Evolutionary conservation across 2,888 invertebrate genomes (phyloP).

Genomic region (Cremastinae sp.): DNA sequence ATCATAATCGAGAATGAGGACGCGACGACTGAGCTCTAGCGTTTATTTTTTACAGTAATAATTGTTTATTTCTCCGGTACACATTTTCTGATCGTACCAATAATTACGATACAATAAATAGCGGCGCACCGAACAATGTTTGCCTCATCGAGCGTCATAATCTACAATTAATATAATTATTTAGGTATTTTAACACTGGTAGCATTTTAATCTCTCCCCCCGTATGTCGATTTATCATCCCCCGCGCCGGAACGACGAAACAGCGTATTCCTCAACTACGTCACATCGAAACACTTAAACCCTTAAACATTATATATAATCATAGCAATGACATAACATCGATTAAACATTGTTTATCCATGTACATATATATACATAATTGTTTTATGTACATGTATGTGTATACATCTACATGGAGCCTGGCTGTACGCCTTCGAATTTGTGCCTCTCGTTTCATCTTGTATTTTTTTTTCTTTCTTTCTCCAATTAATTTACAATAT

Average conservation of each 20-base stretch:
- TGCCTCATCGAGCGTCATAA: constrained; percentile 44
- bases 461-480: too few species aligned
- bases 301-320: constrained; percentile 53
- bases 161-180: constrained; percentile 67
- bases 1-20: too few species aligned
- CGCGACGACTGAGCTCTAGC: neutral
- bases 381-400: constrained; percentile 42
- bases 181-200: constrained; percentile 67
- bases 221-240: constrained; percentile 1
- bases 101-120: constrained; percentile 74
- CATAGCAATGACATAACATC: constrained; percentile 66
- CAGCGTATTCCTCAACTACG: constrained; percentile 60
- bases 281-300: constrained; percentile 68
- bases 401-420: constrained; percentile 38
- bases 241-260: constrained; percentile 50
- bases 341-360: constrained; percentile 61
- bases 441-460: constrained; percentile 12
- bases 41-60: constrained; percentile 68
- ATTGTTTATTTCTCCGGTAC: constrained; percentile 72
- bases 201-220: constrained; percentile 55
- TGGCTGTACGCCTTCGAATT: constrained; percentile 29
- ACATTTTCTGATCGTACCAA: constrained; percentile 64
- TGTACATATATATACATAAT: constrained; percentile 35
- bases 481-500: constrained; percentile 45
- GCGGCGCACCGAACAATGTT: constrained; percentile 65